Base-by-base conservation (phyloP, 2,797 vertebrate species). In the Tokudaia tokunoshimensis region DNA sequence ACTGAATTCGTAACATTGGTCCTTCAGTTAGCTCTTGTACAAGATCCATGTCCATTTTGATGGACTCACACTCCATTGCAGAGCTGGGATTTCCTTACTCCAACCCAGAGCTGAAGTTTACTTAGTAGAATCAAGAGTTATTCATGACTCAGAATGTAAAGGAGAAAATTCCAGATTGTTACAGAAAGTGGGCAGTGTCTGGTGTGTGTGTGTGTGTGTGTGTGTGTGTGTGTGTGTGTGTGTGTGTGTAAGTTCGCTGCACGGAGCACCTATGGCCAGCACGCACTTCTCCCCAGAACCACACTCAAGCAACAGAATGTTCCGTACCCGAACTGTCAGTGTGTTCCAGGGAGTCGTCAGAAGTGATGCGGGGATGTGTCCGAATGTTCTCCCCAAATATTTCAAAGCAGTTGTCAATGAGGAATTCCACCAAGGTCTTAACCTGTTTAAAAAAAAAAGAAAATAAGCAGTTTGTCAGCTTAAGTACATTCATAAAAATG, bases 361-460 rank as follows among this genome's bases (percentile, higher is more conserved):
- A 98, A 0, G 98, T 97, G 79, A 98, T 84, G 26, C 97, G 98
- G 59, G 99, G 97, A 57, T 93, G 97, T 44, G 97, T 98, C 2
- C 97, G 98, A 88, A 98, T 97, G 74, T 99, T 98, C 61, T 99
- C 99, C 95, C 99, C 99, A 96, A 99, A 99, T 97, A 99, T 98
- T 96, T 99, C 98, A 50, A 81, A 98, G 95, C 99, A 99, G 95
- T 99, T 98, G 93, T 99, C 99, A 83, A 99, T 99, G 85, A 99
- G 99, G 97, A 99, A 99, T 98, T 99, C 98, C 80, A 99, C 99
- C 70, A 99, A 89, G 20, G 95, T 96, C n/a, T 99, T 99, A 96
- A 99, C 99, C 99, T 99, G 97, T 89, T 59, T 24, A 26, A 61
- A 61, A 67, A 72, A 37, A 19, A 72, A n/a, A 67, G 81, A 72